Evolutionary conservation across 37 sponge, comb jelly and placozoan species (phyloP).

Genomic region (Diacarnus erythraeanus): DNA sequence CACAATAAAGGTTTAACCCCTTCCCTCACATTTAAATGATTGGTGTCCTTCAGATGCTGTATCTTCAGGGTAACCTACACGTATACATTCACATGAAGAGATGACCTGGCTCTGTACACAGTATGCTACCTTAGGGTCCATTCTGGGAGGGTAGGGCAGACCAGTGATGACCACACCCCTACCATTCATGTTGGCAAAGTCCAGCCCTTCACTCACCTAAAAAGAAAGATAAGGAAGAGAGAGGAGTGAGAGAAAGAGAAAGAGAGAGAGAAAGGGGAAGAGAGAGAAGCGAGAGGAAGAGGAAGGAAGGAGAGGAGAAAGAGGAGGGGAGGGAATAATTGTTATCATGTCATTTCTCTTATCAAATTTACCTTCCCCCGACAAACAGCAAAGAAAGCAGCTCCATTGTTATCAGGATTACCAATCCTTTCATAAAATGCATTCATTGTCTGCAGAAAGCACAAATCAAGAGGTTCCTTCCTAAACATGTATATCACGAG

Average conservation of each 20-base stretch:
- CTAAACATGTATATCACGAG: neutral
- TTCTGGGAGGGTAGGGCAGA: slow-evolving; percentile 87
- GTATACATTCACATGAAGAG: neutral
- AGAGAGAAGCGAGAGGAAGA: neutral
- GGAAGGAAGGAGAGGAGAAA: slow-evolving; percentile 9
- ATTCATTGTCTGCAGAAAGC: slow-evolving; percentile 71
- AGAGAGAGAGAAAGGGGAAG: slow-evolving; percentile 12
- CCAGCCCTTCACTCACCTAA: slow-evolving; percentile 93
- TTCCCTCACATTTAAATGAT: neutral
- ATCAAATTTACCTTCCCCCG: slow-evolving; percentile 90
- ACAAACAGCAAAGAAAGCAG: slow-evolving; percentile 93
- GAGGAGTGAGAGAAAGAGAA: neutral
- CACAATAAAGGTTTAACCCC: too few species aligned
- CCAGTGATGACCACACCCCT: slow-evolving; percentile 98
- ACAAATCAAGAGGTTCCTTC: neutral
- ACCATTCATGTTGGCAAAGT: slow-evolving; percentile 94
- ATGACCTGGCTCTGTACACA: too few species aligned
- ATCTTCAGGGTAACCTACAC: neutral
- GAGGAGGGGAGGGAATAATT: neutral
- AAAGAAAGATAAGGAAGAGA: neutral
- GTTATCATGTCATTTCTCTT: neutral
- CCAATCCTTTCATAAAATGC: slow-evolving; percentile 69
- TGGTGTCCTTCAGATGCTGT: neutral
- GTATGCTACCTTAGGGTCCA: slow-evolving; percentile 84
- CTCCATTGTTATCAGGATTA: slow-evolving; percentile 68